These are phyloP conservation scores for Caloenas nicobarica DNA, from an alignment of 2,113 vertebrate genomes.

Conservation along the genomic window DNA sequence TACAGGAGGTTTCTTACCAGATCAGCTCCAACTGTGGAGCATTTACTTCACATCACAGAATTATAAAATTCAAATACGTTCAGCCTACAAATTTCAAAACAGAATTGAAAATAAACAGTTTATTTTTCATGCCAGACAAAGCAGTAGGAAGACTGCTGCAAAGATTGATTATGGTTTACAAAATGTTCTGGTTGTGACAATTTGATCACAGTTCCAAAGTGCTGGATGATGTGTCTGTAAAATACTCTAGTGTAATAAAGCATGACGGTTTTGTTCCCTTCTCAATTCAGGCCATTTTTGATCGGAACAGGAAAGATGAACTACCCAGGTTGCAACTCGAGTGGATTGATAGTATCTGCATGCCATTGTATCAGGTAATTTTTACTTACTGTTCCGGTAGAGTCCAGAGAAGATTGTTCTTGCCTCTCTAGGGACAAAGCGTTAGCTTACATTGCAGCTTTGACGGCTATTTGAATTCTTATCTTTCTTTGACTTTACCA, in stretches of 20 bases:
- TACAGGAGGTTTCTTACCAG: constrained; percentile 8
- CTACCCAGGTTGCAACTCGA: constrained; percentile 93
- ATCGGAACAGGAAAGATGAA: constrained; percentile 98
- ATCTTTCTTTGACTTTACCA: not conserved
- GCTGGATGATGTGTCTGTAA: constrained; percentile 50
- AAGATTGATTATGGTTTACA: constrained; percentile 53
- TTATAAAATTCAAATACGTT: constrained; percentile 61
- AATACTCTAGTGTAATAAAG: constrained; percentile 42
- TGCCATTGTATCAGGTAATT: constrained; percentile 94
- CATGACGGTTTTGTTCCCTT: constrained; percentile 20
- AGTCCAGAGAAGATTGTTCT: not conserved
- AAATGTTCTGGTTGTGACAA: constrained; percentile 53
- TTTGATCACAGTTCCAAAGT: constrained; percentile 34
- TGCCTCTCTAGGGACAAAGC: not conserved
- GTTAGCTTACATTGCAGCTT: not conserved
- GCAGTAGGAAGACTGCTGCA: not conserved
- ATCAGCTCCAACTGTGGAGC: not conserved
- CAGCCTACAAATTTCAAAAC: constrained; percentile 53
- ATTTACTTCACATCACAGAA: constrained; percentile 50
- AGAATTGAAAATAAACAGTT: constrained; percentile 49
- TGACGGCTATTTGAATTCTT: not conserved
- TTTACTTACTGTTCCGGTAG: not conserved
- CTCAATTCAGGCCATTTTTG: constrained; percentile 93
- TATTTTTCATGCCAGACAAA: constrained; percentile 58
- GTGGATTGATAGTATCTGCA: constrained; percentile 98